Base-by-base conservation (phyloP, 2,797 vertebrate species). In the Siniperca undulata region DNA sequence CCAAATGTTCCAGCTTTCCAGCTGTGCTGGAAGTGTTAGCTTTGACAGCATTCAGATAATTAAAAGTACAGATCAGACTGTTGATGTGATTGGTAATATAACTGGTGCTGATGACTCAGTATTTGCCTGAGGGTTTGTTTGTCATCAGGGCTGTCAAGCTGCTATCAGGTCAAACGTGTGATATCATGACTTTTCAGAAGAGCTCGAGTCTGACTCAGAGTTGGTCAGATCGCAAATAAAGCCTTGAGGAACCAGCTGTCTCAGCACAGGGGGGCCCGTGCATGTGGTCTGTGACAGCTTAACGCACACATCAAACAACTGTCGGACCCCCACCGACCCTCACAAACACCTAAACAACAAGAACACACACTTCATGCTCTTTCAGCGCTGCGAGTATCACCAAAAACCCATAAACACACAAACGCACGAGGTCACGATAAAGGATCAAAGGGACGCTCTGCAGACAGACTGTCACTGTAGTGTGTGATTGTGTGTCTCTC, bases 281-380 rank as follows among this genome's bases (percentile, higher is more conserved):
- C 83, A 92, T 92, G 87, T 91, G 91, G 90, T 92, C 91, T 74
- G 70, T 30, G 76, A 89, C 93, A 94, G 90, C 88, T 92, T 90
- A 88, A 87, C 84, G 89, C 90, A 82, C 89, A 92, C 91, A 92
- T 92, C 92, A 94, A 92, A 94, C 91, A 89, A 86, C 86, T 90
- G 89, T 87, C 74, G 74, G 52, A 86, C 79, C 78, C 91, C 83
- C 74, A 44, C 84, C 52, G 42, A 30, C 80, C 66, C 48, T 64
- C 76, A 81, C 84, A 86, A 82, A 90, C 87, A 82, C 82, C 71
- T 60, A 70, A 50, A 85, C 77, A 82, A 67, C 62, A 81, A 86
- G 59, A 82, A 86, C 82, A 88, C 91, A 86, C 87, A 88, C 81
- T 42, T 85, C 60, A 22, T 36, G 36, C 58, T 82, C 73, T 48